These are phyloP conservation scores for Periplaneta americana DNA, from an alignment of 1,140 invertebrate species.

Conservation along the genomic window DNA sequence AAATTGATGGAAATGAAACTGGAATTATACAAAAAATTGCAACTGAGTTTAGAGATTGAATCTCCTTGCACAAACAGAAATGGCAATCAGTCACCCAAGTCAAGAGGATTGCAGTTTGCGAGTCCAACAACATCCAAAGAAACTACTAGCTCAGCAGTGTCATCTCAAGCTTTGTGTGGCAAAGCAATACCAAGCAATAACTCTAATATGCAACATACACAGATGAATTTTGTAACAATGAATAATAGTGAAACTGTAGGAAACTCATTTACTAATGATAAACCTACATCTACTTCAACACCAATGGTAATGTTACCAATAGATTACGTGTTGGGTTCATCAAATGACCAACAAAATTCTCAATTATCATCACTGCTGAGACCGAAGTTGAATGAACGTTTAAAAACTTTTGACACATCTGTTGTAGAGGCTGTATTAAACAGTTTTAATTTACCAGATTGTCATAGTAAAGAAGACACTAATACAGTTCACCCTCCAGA, in stretches of 20 bases:
- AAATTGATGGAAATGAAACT: conserved; percentile 38
- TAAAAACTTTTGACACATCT: neutral
- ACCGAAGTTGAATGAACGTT: neutral
- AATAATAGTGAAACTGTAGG: neutral
- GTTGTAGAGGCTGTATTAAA: conserved; percentile 11
- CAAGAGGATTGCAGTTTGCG: neutral
- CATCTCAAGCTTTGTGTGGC: neutral
- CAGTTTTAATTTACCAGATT: conserved; percentile 2
- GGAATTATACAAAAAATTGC: conserved; percentile 29
- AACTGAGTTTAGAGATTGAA: neutral
- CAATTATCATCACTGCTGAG: neutral
- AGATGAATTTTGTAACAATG: neutral
- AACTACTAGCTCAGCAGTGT: no score
- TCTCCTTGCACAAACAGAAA: neutral
- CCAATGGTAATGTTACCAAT: neutral
- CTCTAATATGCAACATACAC: neutral
- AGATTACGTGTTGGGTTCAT: neutral
- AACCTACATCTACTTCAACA: neutral
- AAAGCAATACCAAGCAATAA: neutral
- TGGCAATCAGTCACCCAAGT: neutral
- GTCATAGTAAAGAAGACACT: neutral
- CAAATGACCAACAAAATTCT: neutral
- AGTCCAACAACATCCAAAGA: neutral
- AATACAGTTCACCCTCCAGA: neutral
- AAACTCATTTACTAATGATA: neutral